Conservation (phyloP, 2,888 invertebrate genomes). For the Tachina grossa region DNA sequence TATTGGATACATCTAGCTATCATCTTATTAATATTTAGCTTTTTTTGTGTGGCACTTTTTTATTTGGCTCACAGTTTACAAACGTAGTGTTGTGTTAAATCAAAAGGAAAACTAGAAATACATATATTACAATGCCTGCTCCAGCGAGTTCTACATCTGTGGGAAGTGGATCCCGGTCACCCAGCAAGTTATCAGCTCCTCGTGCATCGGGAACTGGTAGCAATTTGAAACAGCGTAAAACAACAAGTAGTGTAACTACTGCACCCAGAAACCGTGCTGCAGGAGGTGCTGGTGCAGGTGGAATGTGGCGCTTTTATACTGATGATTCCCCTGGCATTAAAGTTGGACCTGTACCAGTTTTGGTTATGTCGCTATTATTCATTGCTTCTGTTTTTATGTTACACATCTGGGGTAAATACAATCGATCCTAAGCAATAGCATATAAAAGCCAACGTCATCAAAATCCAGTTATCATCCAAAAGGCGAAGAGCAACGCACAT, state of each 20-base stretch:
- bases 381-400: constrained; percentile 99
- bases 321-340: constrained; percentile 99
- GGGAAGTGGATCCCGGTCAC: constrained; percentile 91
- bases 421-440: constrained; percentile 86
- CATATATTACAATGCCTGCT: constrained; percentile 84
- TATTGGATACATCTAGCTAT: too few relatives aligned
- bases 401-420: constrained; percentile 99
- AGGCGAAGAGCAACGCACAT: background rate
- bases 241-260: constrained; percentile 85
- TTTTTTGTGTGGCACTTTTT: background rate
- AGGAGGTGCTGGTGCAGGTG: constrained; percentile 94
- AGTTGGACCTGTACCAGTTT: constrained; percentile 99
- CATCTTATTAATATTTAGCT: too few relatives aligned
- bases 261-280: constrained; percentile 90
- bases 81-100: background rate
- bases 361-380: constrained; percentile 99
- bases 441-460: constrained; percentile 37
- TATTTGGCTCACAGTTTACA: background rate
- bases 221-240: constrained; percentile 88
- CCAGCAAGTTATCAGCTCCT: constrained; percentile 91
- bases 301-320: constrained; percentile 99
- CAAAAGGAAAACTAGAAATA: background rate
- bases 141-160: constrained; percentile 95
- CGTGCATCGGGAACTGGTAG: constrained; percentile 88
- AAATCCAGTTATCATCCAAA: background rate